phyloP scores from a whole-genome alignment of 2,888 invertebrate species.

The Thera britannica region DNA sequence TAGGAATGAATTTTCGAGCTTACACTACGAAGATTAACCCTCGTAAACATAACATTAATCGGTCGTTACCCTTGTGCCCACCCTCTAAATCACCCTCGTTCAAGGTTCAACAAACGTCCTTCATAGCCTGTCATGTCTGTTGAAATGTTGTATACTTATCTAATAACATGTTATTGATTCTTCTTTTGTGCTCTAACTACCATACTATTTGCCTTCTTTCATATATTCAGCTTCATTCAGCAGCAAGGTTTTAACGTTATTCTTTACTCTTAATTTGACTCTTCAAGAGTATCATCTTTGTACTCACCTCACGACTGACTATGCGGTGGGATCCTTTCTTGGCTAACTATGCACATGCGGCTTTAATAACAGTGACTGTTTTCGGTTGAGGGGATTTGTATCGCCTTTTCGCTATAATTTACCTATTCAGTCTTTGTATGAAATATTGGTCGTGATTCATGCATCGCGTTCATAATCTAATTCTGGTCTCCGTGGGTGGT shows the following conservation, averaged over 20 bases:
- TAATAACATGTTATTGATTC: conserved; percentile 13
- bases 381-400: background rate
- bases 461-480: conserved; percentile 46
- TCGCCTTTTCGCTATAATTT: background rate
- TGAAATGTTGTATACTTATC: conserved; percentile 42
- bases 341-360: background rate
- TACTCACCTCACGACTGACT: too few relatives aligned
- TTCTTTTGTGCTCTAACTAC: conserved; percentile 9
- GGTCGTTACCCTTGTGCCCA: conserved; percentile 46
- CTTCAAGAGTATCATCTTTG: too few relatives aligned
- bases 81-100: conserved; percentile 43
- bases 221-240: background rate
- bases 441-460: conserved; percentile 15
- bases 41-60: conserved; percentile 36
- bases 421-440: background rate
- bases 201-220: conserved; percentile 3
- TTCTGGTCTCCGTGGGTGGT: conserved; percentile 67
- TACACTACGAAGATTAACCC: conserved; percentile 27
- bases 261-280: too few relatives aligned
- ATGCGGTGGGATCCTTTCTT: too few relatives aligned
- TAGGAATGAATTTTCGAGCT: conserved; percentile 1
- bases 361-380: background rate
- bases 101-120: conserved; percentile 69
- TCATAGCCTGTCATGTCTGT: conserved; percentile 57
- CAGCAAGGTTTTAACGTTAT: too few relatives aligned